Conservation (phyloP, 2,888 invertebrate species). For the Agrilus biguttatus region DNA sequence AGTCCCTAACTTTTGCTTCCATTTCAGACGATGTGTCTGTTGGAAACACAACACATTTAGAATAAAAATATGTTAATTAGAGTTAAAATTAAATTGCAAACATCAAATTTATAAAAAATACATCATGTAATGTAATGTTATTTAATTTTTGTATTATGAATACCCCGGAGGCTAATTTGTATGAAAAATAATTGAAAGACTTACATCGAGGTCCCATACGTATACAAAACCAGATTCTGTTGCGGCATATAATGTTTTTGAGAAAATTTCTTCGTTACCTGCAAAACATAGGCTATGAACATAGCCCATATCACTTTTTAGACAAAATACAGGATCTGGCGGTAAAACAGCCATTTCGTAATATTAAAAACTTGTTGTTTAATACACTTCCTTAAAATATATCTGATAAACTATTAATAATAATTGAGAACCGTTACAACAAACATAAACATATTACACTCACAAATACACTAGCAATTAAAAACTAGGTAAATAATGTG, state of each 20-base stretch:
- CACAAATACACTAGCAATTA: no score
- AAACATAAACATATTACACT: no score
- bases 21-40: conserved; percentile 55
- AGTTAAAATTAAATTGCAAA: no score
- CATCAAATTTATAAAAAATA: no score
- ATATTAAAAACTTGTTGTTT: no score
- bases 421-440: no score
- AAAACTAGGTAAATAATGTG: no score
- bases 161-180: neutral
- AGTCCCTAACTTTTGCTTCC: conserved; percentile 50
- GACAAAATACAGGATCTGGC: conserved; percentile 61
- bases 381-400: no score
- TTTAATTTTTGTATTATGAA: no score
- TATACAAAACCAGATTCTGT: conserved; percentile 60
- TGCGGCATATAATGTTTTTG: conserved; percentile 54
- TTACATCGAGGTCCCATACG: conserved; percentile 67
- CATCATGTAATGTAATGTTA: no score
- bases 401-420: no score
- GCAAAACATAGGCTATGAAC: conserved; percentile 61
- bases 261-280: conserved; percentile 34
- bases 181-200: conserved; percentile 6
- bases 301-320: conserved; percentile 57
- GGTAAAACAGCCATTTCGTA: conserved; percentile 53
- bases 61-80: neutral
- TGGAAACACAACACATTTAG: conserved; percentile 19